phyloP scores from a whole-genome alignment of 2,797 vertebrate species.

The Remorina albescens region DNA sequence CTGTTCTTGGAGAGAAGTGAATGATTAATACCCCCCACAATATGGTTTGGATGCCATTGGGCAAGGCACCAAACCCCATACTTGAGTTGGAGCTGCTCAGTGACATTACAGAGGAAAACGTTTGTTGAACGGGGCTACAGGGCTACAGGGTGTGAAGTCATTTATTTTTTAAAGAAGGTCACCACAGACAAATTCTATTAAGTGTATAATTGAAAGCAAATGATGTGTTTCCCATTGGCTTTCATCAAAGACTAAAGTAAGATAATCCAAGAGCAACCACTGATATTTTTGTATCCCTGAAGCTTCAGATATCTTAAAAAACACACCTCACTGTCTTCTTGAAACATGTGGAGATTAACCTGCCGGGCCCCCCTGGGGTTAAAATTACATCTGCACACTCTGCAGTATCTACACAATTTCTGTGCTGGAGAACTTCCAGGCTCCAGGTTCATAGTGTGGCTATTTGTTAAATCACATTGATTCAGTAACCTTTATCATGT shows the following conservation, averaged over 20 bases:
- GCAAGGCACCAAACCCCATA: constrained; percentile 2
- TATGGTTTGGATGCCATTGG: constrained; percentile 1
- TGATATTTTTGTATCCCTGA: constrained; percentile 1
- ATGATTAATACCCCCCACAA: neutral
- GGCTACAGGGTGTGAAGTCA: constrained; percentile 36
- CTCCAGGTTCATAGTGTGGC: no score
- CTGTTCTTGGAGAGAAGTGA: neutral
- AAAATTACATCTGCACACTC: no score
- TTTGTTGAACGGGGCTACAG: constrained; percentile 28
- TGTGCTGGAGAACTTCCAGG: neutral
- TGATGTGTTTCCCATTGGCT: constrained; percentile 12
- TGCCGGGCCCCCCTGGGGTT: neutral
- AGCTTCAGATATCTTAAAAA: neutral
- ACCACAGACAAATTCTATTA: constrained; percentile 40
- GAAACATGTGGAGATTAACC: constrained; percentile 7
- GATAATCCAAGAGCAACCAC: constrained; percentile 3
- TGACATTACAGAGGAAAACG: neutral
- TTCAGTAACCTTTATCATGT: neutral
- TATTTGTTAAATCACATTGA: no score
- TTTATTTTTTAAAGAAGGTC: constrained; percentile 43
- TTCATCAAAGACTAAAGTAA: neutral
- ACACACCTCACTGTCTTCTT: neutral
- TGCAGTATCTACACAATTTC: no score
- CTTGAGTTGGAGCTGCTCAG: neutral
- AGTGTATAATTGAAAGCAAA: constrained; percentile 26